phyloP scores from a whole-genome alignment of 1,140 invertebrate genomes.

The Brachionus rubens region DNA sequence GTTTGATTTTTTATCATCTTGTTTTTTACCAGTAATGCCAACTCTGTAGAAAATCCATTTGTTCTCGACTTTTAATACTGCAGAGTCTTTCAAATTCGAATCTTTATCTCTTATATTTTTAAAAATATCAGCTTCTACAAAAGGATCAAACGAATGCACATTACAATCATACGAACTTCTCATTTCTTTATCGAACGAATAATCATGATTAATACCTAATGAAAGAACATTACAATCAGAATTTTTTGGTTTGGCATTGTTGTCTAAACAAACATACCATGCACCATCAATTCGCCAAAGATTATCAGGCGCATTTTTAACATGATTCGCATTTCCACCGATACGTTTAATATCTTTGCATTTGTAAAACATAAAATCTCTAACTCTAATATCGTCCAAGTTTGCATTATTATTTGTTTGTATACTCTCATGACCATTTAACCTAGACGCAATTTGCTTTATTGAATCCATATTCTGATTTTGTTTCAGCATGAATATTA shows the following conservation, averaged over 20 bases:
- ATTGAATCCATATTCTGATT: no score
- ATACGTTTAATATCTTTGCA: slow-evolving; percentile 3
- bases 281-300: slow-evolving; percentile 26
- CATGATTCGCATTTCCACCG: neutral
- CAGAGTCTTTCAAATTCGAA: neutral
- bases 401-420: neutral
- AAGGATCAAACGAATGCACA: slow-evolving; percentile 25
- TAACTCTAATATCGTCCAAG: neutral
- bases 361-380: slow-evolving; percentile 26
- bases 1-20: neutral
- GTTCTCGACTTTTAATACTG: neutral
- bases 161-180: neutral
- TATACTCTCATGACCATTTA: no score
- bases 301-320: slow-evolving; percentile 20
- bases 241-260: neutral
- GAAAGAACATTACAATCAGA: neutral
- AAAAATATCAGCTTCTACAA: slow-evolving; percentile 23
- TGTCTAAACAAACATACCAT: slow-evolving; percentile 33
- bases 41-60: slow-evolving; percentile 27
- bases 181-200: slow-evolving; percentile 20
- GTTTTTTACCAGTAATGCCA: neutral
- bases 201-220: slow-evolving; percentile 36
- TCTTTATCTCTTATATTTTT: neutral
- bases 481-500: no score
- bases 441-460: no score